These are phyloP conservation scores for Limnephilus rhombicus DNA, from an alignment of 2,888 invertebrate species.

Conservation along the genomic window DNA sequence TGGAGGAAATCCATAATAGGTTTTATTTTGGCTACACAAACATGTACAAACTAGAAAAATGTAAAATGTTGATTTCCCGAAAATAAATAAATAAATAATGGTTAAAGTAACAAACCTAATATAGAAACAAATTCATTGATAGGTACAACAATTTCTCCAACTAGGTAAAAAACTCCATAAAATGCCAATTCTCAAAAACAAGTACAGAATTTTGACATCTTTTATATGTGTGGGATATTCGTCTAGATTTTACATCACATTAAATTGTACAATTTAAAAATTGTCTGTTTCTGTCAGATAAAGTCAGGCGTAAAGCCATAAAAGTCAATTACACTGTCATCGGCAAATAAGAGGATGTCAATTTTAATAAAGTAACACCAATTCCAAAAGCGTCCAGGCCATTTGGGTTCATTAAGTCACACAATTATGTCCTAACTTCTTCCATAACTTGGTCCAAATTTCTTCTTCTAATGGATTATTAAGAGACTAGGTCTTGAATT, in stretches of 20 bases:
- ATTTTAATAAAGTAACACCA: conserved; percentile 25
- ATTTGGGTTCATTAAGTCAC: not conserved
- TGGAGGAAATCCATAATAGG: too few relatives aligned
- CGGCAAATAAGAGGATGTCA: conserved; percentile 8
- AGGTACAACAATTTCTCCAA: too few relatives aligned
- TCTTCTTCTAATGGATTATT: conserved; percentile 5
- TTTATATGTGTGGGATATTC: not conserved
- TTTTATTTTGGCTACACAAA: too few relatives aligned
- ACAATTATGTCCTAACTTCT: conserved; percentile 7
- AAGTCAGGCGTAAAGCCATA: not conserved
- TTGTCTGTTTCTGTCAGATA: not conserved
- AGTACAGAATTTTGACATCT: not conserved
- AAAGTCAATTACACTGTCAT: not conserved
- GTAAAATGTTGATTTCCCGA: too few relatives aligned
- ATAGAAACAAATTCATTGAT: too few relatives aligned
- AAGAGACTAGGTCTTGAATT: not conserved
- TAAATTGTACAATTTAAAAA: not conserved
- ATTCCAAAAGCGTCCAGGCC: not conserved
- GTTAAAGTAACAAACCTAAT: too few relatives aligned
- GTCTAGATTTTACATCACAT: not conserved
- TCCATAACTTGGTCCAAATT: not conserved
- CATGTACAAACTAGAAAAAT: too few relatives aligned
- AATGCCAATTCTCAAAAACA: too few relatives aligned
- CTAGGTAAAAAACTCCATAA: too few relatives aligned
- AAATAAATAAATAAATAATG: too few relatives aligned